phyloP scores from a whole-genome alignment of 1,140 invertebrate species.

The Tetragnatha versicolor region DNA sequence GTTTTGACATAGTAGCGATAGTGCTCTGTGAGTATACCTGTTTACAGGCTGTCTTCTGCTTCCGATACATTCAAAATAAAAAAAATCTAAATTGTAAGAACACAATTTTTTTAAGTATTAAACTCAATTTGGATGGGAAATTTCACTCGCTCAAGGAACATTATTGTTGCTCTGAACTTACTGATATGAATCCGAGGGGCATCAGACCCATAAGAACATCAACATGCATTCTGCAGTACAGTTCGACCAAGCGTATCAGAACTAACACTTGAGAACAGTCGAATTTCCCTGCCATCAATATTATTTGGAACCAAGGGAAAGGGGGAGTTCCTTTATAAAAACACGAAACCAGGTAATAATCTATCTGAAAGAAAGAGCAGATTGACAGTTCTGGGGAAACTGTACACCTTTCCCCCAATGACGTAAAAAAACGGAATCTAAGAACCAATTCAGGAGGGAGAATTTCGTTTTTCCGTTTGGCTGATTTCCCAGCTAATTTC shows the following conservation, averaged over 20 bases:
- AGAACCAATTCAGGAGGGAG: constrained; percentile 1
- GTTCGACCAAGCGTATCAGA: neutral
- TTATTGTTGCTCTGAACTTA: too few relatives aligned
- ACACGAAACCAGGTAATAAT: neutral
- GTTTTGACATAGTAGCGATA: too few relatives aligned
- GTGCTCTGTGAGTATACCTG: too few relatives aligned
- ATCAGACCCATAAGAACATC: too few relatives aligned
- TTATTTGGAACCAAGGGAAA: neutral
- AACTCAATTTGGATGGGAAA: too few relatives aligned
- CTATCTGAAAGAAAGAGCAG: constrained; percentile 4
- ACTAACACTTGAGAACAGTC: neutral
- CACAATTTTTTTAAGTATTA: too few relatives aligned
- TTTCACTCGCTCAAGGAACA: too few relatives aligned
- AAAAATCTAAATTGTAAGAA: too few relatives aligned
- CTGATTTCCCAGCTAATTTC: constrained; percentile 11
- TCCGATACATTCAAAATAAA: too few relatives aligned
- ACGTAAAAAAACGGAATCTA: neutral
- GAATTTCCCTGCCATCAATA: constrained; percentile 5
- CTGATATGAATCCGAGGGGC: too few relatives aligned
- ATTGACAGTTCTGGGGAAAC: neutral
- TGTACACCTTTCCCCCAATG: neutral
- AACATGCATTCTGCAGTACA: too few relatives aligned
- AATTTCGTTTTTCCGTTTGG: constrained; percentile 25
- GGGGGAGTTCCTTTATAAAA: neutral
- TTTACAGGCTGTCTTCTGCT: too few relatives aligned